These are phyloP conservation scores for Datnioides undecimradiatus DNA, from an alignment of 2,113 vertebrate genomes.

Conservation along the genomic window DNA sequence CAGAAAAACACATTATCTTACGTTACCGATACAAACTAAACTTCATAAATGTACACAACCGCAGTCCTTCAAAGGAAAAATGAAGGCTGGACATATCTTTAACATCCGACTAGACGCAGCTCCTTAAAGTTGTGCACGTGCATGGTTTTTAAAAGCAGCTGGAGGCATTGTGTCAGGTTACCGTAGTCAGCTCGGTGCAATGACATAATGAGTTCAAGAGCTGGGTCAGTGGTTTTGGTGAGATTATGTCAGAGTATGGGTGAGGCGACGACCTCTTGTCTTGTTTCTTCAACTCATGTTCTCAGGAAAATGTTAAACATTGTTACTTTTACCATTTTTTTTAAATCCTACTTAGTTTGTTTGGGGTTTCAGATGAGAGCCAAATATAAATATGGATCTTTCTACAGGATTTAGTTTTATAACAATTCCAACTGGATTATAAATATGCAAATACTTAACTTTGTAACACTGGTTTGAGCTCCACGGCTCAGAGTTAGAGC, in stretches of 20 bases:
- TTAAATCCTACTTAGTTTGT: not conserved
- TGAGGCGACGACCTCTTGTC: too few species aligned
- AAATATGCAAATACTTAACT: not conserved
- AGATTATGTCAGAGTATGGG: too few species aligned
- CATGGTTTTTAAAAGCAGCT: too few species aligned
- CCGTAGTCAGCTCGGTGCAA: too few species aligned
- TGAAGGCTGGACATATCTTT: too few species aligned
- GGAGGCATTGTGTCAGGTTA: too few species aligned
- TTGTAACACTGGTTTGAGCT: not conserved
- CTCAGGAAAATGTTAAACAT: not conserved
- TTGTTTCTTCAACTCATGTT: not conserved
- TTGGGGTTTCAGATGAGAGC: not conserved
- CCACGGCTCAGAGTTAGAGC: not conserved
- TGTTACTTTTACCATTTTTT: too few species aligned
- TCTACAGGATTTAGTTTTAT: not conserved
- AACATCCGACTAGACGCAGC: too few species aligned
- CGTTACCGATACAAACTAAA: not conserved
- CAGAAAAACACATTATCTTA: not conserved
- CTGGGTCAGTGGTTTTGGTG: too few species aligned
- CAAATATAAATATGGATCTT: not conserved
- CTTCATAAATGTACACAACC: not conserved
- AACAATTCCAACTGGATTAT: not conserved
- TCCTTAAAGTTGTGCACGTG: too few species aligned
- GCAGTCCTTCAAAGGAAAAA: not conserved
- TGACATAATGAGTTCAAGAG: too few species aligned